Percentiles rank a stretch among this genome's conserved stretches.
Evolutionary conservation across 2,888 invertebrate species (phyloP).

Genomic region (Morpho deidamia): DNA sequence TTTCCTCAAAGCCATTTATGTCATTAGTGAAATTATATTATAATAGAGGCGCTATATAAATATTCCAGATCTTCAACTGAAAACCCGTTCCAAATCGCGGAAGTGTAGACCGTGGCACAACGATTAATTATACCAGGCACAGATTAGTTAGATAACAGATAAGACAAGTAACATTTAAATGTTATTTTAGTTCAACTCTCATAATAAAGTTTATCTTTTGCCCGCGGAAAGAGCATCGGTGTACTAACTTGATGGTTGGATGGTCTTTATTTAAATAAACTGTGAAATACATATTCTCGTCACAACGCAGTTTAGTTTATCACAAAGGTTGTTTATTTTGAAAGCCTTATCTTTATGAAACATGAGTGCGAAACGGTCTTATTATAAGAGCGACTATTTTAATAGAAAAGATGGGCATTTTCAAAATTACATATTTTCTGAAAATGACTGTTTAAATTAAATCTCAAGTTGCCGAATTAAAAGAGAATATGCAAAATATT

Average conservation of each 20-base stretch:
- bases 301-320: conserved; percentile 18
- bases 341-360: not conserved
- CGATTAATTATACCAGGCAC: conserved; percentile 52
- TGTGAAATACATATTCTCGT: conserved; percentile 21
- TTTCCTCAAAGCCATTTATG: conserved; percentile 2
- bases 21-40: conserved; percentile 16
- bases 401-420: not conserved
- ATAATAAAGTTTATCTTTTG: conserved; percentile 29
- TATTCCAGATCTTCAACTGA: conserved; percentile 30
- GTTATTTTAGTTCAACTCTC: conserved; percentile 27
- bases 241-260: conserved; percentile 21
- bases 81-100: conserved; percentile 50
- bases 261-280: conserved; percentile 22
- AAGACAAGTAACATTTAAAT: conserved; percentile 31
- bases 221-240: conserved; percentile 29
- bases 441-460: too few relatives aligned
- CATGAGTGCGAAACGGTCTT: not conserved
- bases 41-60: conserved; percentile 8
- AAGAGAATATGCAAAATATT: too few relatives aligned
- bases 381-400: not conserved
- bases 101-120: conserved; percentile 40
- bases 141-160: conserved; percentile 41
- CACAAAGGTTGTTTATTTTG: conserved; percentile 6
- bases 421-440: too few relatives aligned
- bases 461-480: too few relatives aligned